These are phyloP conservation scores for Meteorus sp. DNA, from an alignment of 1,140 invertebrate species.

Conservation along the genomic window DNA sequence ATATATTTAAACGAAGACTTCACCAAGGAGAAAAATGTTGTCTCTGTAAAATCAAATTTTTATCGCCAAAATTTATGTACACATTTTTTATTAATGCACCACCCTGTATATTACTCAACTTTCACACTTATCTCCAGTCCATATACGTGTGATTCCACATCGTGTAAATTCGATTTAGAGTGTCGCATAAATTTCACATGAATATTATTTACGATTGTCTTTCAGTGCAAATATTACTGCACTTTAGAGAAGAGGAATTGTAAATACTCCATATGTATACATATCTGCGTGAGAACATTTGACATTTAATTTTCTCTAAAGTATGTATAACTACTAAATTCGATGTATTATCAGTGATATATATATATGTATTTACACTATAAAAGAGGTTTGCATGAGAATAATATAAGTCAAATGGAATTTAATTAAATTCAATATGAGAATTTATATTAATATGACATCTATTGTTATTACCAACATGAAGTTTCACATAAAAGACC, in stretches of 20 bases:
- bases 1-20: too few relatives aligned
- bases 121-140: slow-evolving; percentile 30
- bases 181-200: slow-evolving; percentile 30
- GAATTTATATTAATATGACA: neutral
- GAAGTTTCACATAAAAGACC: too few relatives aligned
- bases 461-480: neutral
- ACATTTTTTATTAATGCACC: too few relatives aligned
- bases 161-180: slow-evolving; percentile 33
- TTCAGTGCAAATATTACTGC: neutral
- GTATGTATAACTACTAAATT: slow-evolving; percentile 4
- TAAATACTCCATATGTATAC: neutral
- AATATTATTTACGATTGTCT: slow-evolving; percentile 30
- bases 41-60: too few relatives aligned
- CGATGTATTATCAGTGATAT: too few relatives aligned
- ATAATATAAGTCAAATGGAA: neutral
- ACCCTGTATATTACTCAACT: too few relatives aligned
- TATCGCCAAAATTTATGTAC: slow-evolving; percentile 11
- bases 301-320: slow-evolving; percentile 21
- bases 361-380: too few relatives aligned
- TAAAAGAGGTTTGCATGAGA: neutral
- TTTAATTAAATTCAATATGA: neutral
- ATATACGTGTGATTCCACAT: slow-evolving; percentile 2
- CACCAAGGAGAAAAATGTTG: too few relatives aligned
- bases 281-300: slow-evolving; percentile 18
- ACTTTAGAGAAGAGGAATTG: too few relatives aligned